Percentiles rank a stretch among this genome's conserved stretches.
phyloP scores from a whole-genome alignment of 2,797 vertebrate species.

The Garrulus glandarius region DNA sequence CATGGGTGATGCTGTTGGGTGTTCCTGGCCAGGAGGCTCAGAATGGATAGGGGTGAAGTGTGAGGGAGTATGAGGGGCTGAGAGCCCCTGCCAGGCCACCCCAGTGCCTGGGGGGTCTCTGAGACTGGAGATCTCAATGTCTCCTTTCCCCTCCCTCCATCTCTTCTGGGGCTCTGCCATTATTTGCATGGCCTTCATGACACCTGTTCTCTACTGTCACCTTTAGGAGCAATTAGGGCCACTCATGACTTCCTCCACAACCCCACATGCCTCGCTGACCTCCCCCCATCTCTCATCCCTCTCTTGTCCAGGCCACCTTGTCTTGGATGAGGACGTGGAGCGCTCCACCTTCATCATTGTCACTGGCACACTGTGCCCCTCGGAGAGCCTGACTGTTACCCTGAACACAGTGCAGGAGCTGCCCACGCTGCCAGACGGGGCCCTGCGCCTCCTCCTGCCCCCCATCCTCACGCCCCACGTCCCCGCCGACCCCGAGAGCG shows the following conservation, averaged over 20 bases:
- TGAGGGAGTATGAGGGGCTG: background rate
- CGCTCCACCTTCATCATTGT: conserved; percentile 86
- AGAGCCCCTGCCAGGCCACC: background rate
- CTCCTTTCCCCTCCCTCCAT: background rate
- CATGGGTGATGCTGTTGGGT: fast-evolving
- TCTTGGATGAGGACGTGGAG: conserved; percentile 90
- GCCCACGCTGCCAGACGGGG: conserved; percentile 86
- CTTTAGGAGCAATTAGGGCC: background rate
- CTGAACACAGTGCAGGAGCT: conserved; percentile 88
- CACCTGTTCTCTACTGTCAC: background rate
- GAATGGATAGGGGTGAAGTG: fast-evolving
- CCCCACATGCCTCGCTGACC: background rate
- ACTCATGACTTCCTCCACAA: background rate
- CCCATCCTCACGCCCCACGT: conserved; percentile 82
- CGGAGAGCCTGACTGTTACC: conserved; percentile 84
- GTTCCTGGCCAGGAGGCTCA: background rate
- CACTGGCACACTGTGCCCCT: conserved; percentile 84
- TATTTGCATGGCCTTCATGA: fast-evolving
- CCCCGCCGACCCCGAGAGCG: conserved; percentile 73
- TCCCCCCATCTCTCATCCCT: background rate
- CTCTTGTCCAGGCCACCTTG: conserved; percentile 84
- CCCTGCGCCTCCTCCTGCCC: conserved; percentile 85
- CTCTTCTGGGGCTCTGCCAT: background rate
- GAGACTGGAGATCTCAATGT: background rate
- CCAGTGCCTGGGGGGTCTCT: fast-evolving